A percentile compares a stretch with the other conserved stretches of the same genome.
Conservation (phyloP, 2,888 invertebrate genomes). For the Cheilosia grossa region DNA sequence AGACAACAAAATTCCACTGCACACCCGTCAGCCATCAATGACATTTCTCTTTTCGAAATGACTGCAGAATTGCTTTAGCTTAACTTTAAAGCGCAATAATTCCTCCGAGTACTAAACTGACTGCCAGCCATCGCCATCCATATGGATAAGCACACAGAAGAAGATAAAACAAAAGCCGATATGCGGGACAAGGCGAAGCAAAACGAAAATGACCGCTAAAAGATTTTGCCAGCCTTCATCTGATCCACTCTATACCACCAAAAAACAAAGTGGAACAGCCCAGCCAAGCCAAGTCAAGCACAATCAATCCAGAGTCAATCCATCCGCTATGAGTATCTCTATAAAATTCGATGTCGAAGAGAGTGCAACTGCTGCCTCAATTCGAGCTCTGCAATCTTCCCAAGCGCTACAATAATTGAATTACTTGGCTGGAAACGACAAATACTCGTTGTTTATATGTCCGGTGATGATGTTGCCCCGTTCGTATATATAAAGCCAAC, state of each 20-base stretch:
- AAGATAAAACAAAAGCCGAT: slow-evolving; percentile 71
- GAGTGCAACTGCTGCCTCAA: slow-evolving; percentile 22
- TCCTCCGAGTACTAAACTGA: slow-evolving; percentile 22
- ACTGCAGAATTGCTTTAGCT: slow-evolving; percentile 32
- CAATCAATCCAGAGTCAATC: slow-evolving; percentile 74
- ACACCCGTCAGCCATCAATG: neutral
- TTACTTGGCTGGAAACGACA: slow-evolving; percentile 77
- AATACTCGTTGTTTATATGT: slow-evolving; percentile 77
- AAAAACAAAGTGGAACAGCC: slow-evolving; percentile 44
- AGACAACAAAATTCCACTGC: neutral
- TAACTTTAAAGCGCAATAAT: slow-evolving; percentile 31
- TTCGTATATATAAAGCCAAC: neutral
- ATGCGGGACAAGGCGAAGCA: slow-evolving; percentile 19
- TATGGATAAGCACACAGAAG: slow-evolving; percentile 34
- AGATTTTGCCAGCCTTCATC: slow-evolving; percentile 20
- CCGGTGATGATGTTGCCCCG: slow-evolving; percentile 74
- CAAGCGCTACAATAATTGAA: slow-evolving; percentile 73
- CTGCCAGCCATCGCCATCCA: slow-evolving; percentile 19
- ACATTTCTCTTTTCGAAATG: slow-evolving; percentile 29
- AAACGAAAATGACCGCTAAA: slow-evolving; percentile 16
- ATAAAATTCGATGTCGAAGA: slow-evolving; percentile 66
- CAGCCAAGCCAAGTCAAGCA: slow-evolving; percentile 2
- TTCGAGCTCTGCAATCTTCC: slow-evolving; percentile 46
- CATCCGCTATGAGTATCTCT: slow-evolving; percentile 71
- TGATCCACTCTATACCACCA: neutral